Base-by-base conservation (phyloP, 1,140 invertebrate species). In the Drosophila bocqueti region DNA sequence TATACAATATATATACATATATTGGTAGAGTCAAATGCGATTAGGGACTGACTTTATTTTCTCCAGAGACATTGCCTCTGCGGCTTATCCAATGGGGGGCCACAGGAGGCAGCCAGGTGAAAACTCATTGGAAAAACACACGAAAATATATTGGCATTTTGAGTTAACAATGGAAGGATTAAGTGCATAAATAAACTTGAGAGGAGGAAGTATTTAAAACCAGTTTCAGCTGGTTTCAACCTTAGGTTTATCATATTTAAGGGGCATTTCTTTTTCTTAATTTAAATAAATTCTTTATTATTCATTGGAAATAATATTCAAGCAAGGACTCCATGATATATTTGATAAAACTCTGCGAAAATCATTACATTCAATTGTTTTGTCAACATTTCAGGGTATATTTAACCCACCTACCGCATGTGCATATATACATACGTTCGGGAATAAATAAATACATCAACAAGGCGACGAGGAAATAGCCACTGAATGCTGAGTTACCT, bases 1-100 rank as follows among this genome's bases (percentile, higher is more conserved):
- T 50, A 49, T n/a, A n/a, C 7, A 9, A 11, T 16, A 16, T 16
- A 55, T 55, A 11, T 16, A 16, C 10, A 55, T 55, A 54, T 52
- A 66, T 49, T 49, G 65, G 36, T 21, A 83, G 59, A 74, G 49
- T 67, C 58, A 79, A 82, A 83, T 82, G 75, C 75, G 80, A 75
- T 83, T 82, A 78, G 61, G 49, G 63, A 65, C 58, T 62, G 42
- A 34, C 63, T 63, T 66, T 66, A 66, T 63, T 63, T 66, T 66
- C 63, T 46, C 40, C 40, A 6, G 58, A 34, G 63, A 66, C 58
- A 64, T 40, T 15, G 62, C 18, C 61, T 16, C 24, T 4, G 18
- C 31, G 63, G 58, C 60, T 65, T 62, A 65, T 65, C 63, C 58
- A 18, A 38, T n/a, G 6, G 21, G 52, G n/a, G 54, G 40, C 16